Base-by-base conservation (phyloP, 2,797 vertebrate genomes). In the Gastrophryne carolinensis region DNA sequence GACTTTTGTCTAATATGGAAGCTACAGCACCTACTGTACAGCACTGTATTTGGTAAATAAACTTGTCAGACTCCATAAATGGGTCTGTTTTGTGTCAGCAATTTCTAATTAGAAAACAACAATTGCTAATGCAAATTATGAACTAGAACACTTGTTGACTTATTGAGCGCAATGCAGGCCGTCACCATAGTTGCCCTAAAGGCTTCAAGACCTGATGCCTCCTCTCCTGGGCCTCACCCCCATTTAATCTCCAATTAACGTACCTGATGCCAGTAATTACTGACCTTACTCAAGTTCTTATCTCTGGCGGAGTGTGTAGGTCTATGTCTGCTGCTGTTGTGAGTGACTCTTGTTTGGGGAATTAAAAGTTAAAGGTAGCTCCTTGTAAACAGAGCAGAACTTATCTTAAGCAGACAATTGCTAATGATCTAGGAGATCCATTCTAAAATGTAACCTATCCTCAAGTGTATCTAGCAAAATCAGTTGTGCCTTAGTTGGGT, bases 61-160 rank as follows among this genome's bases (percentile, higher is more conserved):
- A 17, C 29, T 15, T 23, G 24, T 19, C 52, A 34, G 44, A 27
- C 24, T 12, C 17, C 5, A 30, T 24, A 64, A 32, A 58, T 27
- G 10, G 15, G 19, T 57, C 13, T 19, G 13, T 75, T 35, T 30
- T 57, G 35, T 34, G 24, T 41, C 53, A 66, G 17, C 58, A 60
- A 66, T 78, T 72, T 52, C 24, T 17, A 26, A 50, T 41, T 13
- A 72, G 68, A 61, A 78, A 78, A 78, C 60, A 50, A 26, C 39
- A 47, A 29, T 60, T 78, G 64, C 23, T 23, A 57, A 30, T 78
- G 27, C 11, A 76, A 53, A 76, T 76, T 56, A 47, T 17, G 21
- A 41, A 4, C 50, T 47, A 37, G 17, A 12, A 29, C 27, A 63
- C 27, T 47, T 70, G 32, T 11, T n/a, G 11, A 12, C 39, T 58